Base-by-base conservation (phyloP, 2,113 vertebrate genomes). In the Columba livia region DNA sequence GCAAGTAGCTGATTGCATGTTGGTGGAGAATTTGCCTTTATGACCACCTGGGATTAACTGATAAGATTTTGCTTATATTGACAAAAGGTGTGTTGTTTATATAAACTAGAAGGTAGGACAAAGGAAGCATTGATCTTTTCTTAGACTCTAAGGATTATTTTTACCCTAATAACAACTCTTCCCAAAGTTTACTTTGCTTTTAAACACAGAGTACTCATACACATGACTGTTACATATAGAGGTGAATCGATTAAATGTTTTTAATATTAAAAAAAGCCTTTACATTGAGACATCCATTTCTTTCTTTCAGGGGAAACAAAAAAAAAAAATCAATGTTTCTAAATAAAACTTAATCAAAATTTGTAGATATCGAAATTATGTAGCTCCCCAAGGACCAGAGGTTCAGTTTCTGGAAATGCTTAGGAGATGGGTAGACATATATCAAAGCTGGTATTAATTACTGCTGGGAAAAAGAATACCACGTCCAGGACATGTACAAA, bases 51-150 rank as follows among this genome's bases (percentile, higher is more conserved):
- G 34, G 23, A 60, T 31, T 70, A 86, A 61, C 53, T 47, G 36
- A 67, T 79, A 79, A 73, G 58, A 58, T 38, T 51, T 81, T 79
- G 73, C 91, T 96, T 95, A 36, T 93, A 79, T 13, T 64, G 64
- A 89, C 71, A 95, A 42, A 31, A 83, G 21, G 9, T 62, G 32
- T 87, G 74, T 51, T 92, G 66, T 77, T 69, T 50, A 54, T 53
- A 74, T 17, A 77, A 93, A 74, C 77, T 31, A 90, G 34, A 53
- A 91, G 66, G 61, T 47, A 95, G 89, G 54, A 71, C 85, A 92
- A 94, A 89, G 50, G 50, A 79, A 73, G 16, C 5, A 26, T 16
- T 53, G 44, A 38, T 8, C 31, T 67, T 79, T 81, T 50, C 58
- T 70, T 54, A 47, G 21, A 34, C 7, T 11, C 18, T 86, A 32